phyloP scores from a whole-genome alignment of 2,888 invertebrate genomes.

The Tetranychus piercei region DNA sequence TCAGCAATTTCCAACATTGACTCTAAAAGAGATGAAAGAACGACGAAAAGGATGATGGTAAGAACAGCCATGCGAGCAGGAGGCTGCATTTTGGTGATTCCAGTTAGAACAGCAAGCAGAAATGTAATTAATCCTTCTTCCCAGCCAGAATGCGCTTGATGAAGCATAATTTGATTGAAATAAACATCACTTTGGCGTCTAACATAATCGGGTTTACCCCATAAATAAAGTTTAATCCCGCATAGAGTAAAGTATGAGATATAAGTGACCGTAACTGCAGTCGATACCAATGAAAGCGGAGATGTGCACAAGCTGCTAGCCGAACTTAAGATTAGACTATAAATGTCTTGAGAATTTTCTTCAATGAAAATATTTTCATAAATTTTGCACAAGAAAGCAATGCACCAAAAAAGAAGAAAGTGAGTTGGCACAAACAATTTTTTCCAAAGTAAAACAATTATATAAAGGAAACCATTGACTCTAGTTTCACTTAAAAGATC shows the following conservation, averaged over 20 bases:
- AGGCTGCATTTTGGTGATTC: constrained; percentile 36
- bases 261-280: constrained; percentile 38
- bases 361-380: constrained; percentile 30
- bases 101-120: constrained; percentile 39
- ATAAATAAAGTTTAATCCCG: constrained; percentile 34
- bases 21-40: constrained; percentile 40
- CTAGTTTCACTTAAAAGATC: constrained; percentile 30
- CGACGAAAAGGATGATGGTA: constrained; percentile 39
- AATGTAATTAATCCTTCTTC: constrained; percentile 40
- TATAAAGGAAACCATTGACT: constrained; percentile 31
- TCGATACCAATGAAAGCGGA: constrained; percentile 37
- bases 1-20: constrained; percentile 40
- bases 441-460: constrained; percentile 33
- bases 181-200: not conserved
- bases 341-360: constrained; percentile 31
- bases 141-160: constrained; percentile 33
- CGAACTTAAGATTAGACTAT: constrained; percentile 26
- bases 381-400: constrained; percentile 35
- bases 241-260: constrained; percentile 34
- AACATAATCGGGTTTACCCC: constrained; percentile 29
- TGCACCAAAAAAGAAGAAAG: constrained; percentile 38
- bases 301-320: constrained; percentile 35
- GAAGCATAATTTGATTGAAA: constrained; percentile 1
- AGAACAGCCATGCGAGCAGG: constrained; percentile 38
- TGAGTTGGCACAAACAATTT: constrained; percentile 36